Percentiles rank a stretch among this genome's conserved stretches.
phyloP scores from a whole-genome alignment of 92 coral and sea anemone species.

The Palythoa grandiflora region DNA sequence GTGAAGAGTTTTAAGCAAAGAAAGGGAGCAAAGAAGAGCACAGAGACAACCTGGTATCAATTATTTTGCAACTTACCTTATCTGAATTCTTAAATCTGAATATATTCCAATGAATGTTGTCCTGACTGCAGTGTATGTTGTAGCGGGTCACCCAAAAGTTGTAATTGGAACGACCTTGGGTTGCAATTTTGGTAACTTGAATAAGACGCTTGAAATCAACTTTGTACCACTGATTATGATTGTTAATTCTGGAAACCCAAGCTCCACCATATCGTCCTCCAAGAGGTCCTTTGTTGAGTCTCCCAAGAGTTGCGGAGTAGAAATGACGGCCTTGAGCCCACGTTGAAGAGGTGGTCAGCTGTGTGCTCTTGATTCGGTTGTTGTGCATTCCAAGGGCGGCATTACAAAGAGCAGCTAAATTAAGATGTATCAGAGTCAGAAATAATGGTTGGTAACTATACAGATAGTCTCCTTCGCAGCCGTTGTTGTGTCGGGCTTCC shows the following conservation, averaged over 20 bases:
- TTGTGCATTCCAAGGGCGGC: conserved; percentile 65
- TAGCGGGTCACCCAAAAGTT: conserved; percentile 71
- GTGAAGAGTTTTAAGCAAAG: too few species aligned
- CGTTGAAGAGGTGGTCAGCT: conserved; percentile 64
- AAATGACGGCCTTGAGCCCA: conserved; percentile 22
- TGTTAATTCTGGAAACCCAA: conserved; percentile 23
- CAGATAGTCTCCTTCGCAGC: background rate
- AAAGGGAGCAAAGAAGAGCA: background rate
- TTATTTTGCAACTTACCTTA: conserved; percentile 48
- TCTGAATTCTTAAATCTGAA: conserved; percentile 73
- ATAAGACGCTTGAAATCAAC: conserved; percentile 77
- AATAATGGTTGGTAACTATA: background rate
- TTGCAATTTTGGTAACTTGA: conserved; percentile 71
- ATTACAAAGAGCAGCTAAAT: conserved; percentile 53
- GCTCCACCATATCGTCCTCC: conserved; percentile 33
- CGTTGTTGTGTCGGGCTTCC: too few species aligned
- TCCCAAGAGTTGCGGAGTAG: conserved; percentile 51
- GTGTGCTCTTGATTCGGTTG: conserved; percentile 47
- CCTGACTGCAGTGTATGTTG: conserved; percentile 71
- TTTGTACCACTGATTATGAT: conserved; percentile 50
- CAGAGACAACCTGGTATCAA: too few species aligned
- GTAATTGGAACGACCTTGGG: conserved; percentile 81
- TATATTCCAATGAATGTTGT: conserved; percentile 75
- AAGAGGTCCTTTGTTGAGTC: conserved; percentile 40
- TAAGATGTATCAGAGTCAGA: background rate